Base-by-base conservation (phyloP, 1,140 invertebrate genomes). In the Nasonia longicornis region DNA sequence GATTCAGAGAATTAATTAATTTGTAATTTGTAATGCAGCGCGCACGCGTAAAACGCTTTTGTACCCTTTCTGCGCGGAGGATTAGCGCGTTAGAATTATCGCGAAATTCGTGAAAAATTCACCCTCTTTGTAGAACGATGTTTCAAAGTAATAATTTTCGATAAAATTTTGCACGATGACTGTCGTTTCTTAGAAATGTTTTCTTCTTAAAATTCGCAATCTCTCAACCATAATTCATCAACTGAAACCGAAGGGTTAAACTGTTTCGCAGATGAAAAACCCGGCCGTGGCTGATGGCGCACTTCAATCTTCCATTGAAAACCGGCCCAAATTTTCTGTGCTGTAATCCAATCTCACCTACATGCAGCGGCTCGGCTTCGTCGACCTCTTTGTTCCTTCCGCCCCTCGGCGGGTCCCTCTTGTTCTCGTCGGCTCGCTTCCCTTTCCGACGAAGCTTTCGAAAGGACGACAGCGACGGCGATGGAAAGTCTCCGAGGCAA, bases 261-360 rank as follows among this genome's bases (percentile, higher is more conserved):
- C 38, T 42, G 38, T 42, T 42, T 42, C 8, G 38, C 38, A 52
- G 48, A 16, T 52, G 4, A 58, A n/a, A 58, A 58, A 58, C 6
- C 20, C 52, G 6, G 3, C 6, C 0, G 16, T 20, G 14, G 3
- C 16, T 8, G 38, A 11, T 42, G 38, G 38, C 20, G 52, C 14
- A 58, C 16, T n/a, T 58, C 16, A 58, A 58, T 58, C 52, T 58
- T 20, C 20, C 52, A 58, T 58, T 58, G 52, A 20, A 20, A 58
- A 58, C 52, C 52, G 52, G 16, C 16, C 52, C 52, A 20, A 58
- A 58, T 14, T 48, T 77, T 77, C 70, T 58, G 11, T 66, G 20
- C 14, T 42, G 52, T 79, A 72, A 79, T 79, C 69, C 77, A 79
- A 72, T 79, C 48, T 63, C 69, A 45, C 52, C 16, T 73, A 79